Evolutionary conservation across 2,888 invertebrate species (phyloP).

Genomic region (Drosophila sordidapex): DNA sequence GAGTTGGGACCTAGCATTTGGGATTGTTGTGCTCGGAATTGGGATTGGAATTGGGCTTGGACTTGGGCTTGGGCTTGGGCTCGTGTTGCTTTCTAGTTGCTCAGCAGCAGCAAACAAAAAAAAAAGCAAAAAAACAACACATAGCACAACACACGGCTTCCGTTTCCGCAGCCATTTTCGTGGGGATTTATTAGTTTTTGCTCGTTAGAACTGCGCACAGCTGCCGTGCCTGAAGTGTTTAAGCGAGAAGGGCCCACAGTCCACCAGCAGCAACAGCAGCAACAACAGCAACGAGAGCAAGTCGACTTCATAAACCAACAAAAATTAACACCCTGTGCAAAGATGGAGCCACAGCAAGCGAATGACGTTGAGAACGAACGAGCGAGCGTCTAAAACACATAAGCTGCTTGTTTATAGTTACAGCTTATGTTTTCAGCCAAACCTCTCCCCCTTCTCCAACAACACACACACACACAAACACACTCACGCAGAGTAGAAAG

Average conservation of each 20-base stretch:
- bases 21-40: conserved; percentile 1
- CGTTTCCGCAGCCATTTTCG: conserved; percentile 81
- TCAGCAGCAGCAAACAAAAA: not conserved
- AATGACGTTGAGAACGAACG: conserved; percentile 56
- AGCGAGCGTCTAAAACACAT: conserved; percentile 67
- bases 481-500: conserved; percentile 13
- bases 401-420: conserved; percentile 81
- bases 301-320: conserved; percentile 82
- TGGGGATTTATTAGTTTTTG: conserved; percentile 84
- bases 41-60: conserved; percentile 31
- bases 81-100: conserved; percentile 31
- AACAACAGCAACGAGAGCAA: conserved; percentile 55
- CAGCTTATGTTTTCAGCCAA: conserved; percentile 74
- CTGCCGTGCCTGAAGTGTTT: conserved; percentile 71
- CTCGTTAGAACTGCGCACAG: conserved; percentile 83
- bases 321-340: conserved; percentile 82
- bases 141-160: conserved; percentile 77
- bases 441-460: not conserved
- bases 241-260: conserved; percentile 41
- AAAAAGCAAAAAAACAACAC: conserved; percentile 14
- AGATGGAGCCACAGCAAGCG: conserved; percentile 60
- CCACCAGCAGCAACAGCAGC: conserved; percentile 29
- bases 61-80: conserved; percentile 15
- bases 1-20: not conserved
- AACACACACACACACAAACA: conserved; percentile 2